Percentiles rank a stretch among this genome's conserved stretches.
Evolutionary conservation across 2,888 invertebrate genomes (phyloP).

Genomic region (Cylloceria caligata): DNA sequence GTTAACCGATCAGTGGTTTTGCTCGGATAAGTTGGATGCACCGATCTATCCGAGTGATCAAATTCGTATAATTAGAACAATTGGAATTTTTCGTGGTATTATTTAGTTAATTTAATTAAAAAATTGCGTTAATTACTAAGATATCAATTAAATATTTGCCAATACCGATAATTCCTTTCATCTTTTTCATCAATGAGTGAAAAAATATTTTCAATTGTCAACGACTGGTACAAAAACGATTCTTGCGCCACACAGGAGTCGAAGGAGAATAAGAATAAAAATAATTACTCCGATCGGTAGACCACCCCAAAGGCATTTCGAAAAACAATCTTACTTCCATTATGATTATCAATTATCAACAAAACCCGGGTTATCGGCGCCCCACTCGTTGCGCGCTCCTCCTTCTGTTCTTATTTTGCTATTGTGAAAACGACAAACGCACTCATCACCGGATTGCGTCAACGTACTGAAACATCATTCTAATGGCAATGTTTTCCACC

Average conservation of each 20-base stretch:
- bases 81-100: too few species aligned
- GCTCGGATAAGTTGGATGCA: too few species aligned
- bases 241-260: neutral
- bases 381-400: neutral
- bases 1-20: neutral
- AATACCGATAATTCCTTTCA: too few species aligned
- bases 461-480: slow-evolving; percentile 3
- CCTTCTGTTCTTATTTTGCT: slow-evolving; percentile 16
- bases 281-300: neutral
- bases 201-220: neutral
- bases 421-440: slow-evolving; percentile 10
- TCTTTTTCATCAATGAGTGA: too few species aligned
- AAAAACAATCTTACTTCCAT: slow-evolving; percentile 63
- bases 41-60: too few species aligned
- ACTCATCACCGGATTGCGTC: slow-evolving; percentile 1
- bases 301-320: slow-evolving; percentile 53
- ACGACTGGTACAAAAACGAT: neutral
- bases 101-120: too few species aligned
- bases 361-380: slow-evolving; percentile 50
- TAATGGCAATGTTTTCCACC: slow-evolving; percentile 16
- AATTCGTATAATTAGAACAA: too few species aligned
- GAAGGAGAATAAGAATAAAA: slow-evolving; percentile 1
- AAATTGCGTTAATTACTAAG: too few species aligned
- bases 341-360: slow-evolving; percentile 56
- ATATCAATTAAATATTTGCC: neutral